Evolutionary conservation across 2,888 invertebrate species (phyloP), one percentile per base, ranked within the genome.

Genomic region (Orchesellides sinensis): DNA sequence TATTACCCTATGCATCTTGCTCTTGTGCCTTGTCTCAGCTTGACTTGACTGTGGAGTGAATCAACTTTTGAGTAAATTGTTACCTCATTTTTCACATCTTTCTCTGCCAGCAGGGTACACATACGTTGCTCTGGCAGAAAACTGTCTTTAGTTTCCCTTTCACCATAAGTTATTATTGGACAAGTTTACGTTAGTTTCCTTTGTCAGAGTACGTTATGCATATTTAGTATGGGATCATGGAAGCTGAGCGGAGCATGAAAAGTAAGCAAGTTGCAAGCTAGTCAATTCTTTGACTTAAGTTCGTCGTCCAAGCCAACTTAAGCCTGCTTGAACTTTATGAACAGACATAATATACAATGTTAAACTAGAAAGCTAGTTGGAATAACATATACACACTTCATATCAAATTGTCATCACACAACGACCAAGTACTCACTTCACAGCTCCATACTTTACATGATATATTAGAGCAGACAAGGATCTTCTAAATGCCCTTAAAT

Each of bases 11-110:
- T 80, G 79, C 65, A 80, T 80, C 63, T 72, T 63, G 23, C 27
- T 25, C 27, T 56, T 25, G 12, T 29, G 61, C 56, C 54, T 66
- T 66, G 65, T 29, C 56, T 75, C 29, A 54, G 59, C 61, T 35
- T 73, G 65, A 65, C 74, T 74, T 25, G 65, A 61, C 47, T 72
- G 29, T 74, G 74, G 47, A 56, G 73, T 68, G 80, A 68, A 81
- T 81, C 72, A 81, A 68, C 80, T 68, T 61, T 77, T 63, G 54
- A 81, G 66, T 81, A 81, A 81, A 81, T 81, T 81, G 56, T 73
- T 68, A 81, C 66, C 73, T 74, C 73, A 73, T 81, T 81, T 81
- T 81, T 81, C 80, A 81, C 68, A 81, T 73, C 80, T 81, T 73
- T 80, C 63, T 68, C 68, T 73, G 21, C 12, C 27, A 59, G 25